Conservation (phyloP, 2,113 vertebrate species). For the Brienomyrus longianalis region DNA sequence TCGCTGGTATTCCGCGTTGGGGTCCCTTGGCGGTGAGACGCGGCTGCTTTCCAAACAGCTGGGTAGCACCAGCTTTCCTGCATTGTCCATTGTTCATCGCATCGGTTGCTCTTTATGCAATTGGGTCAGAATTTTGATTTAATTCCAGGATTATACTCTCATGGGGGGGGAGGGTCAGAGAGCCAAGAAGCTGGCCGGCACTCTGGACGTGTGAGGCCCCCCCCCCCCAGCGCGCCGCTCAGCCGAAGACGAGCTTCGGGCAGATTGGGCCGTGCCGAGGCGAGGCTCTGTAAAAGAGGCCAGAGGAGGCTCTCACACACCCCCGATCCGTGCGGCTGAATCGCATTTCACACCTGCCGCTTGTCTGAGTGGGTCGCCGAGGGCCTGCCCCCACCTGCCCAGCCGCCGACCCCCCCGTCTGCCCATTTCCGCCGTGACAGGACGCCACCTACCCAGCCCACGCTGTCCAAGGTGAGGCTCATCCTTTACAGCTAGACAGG, state of each 20-base stretch:
- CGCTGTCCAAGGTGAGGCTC: constrained; percentile 19
- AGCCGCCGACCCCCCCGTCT: not conserved
- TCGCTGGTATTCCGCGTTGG: not conserved
- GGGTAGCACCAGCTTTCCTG: not conserved
- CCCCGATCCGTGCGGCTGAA: not conserved
- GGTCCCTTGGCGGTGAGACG: not conserved
- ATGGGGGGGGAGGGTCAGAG: not conserved
- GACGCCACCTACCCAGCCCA: not conserved
- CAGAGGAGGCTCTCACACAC: not conserved
- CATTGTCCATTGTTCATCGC: not conserved
- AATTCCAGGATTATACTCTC: not conserved
- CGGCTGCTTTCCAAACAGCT: not conserved
- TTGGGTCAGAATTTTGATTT: constrained; percentile 6
- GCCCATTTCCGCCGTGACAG: not conserved
- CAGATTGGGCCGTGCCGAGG: not conserved
- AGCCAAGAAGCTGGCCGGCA: not conserved
- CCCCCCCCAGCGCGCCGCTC: not conserved
- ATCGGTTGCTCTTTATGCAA: not conserved
- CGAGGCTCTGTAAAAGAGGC: not conserved
- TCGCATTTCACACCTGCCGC: not conserved
- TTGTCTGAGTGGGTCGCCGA: not conserved
- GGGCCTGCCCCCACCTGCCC: not conserved
- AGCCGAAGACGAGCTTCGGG: not conserved
- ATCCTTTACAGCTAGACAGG: constrained; percentile 26
- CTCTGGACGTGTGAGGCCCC: not conserved